phyloP scores from a whole-genome alignment of 2,888 invertebrate genomes.

The Iselma pallidipennis region DNA sequence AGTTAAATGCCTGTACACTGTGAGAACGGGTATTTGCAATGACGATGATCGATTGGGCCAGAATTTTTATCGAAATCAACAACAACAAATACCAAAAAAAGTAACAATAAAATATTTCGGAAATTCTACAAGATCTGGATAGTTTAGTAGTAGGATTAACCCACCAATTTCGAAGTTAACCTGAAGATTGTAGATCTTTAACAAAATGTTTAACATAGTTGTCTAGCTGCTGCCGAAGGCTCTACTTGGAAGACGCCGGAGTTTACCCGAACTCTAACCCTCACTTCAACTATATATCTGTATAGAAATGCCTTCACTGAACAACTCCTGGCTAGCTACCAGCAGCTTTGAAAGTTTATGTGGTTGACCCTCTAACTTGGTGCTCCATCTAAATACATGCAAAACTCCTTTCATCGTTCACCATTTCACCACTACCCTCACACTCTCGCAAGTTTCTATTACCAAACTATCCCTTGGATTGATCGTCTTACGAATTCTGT shows the following conservation, averaged over 20 bases:
- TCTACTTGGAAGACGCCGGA: slow-evolving; percentile 3
- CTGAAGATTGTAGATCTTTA: not conserved
- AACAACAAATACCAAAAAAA: too few species aligned
- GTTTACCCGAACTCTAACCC: slow-evolving; percentile 27
- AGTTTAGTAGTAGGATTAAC: too few species aligned
- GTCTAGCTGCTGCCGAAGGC: not conserved
- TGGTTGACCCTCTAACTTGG: slow-evolving; percentile 56
- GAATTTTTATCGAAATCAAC: too few species aligned
- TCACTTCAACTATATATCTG: slow-evolving; percentile 27
- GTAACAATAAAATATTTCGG: too few species aligned
- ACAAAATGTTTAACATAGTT: not conserved
- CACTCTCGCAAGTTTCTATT: not conserved
- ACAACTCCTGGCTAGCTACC: slow-evolving; percentile 47
- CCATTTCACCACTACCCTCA: not conserved
- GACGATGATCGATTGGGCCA: not conserved
- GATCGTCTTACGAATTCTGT: slow-evolving; percentile 8
- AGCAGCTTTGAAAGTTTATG: slow-evolving; percentile 56
- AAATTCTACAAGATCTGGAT: too few species aligned
- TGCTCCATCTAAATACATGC: slow-evolving; percentile 51
- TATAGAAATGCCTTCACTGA: slow-evolving; percentile 51
- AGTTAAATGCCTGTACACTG: slow-evolving; percentile 9
- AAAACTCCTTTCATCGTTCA: slow-evolving; percentile 48
- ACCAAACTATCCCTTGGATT: not conserved
- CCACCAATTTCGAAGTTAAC: not conserved
- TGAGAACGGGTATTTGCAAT: not conserved